Evolutionary conservation across 30 jellyfish, hydroid and myxozoan species (phyloP), one percentile per base, ranked within the genome.

Genomic region (Chironex yamaguchii): DNA sequence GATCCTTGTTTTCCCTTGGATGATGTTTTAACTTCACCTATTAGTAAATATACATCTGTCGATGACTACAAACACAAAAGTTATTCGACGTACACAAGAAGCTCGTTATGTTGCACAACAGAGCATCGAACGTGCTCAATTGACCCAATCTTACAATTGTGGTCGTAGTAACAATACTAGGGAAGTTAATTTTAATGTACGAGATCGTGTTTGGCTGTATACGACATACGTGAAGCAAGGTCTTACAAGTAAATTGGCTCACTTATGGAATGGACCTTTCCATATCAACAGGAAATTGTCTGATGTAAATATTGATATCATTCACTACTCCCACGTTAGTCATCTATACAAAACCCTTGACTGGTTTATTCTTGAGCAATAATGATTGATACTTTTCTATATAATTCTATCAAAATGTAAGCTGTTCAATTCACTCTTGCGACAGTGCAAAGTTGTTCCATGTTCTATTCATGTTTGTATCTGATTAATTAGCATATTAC

Each of bases 1-100:
- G 75, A 79, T n/a, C 90, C 90, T 3, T 36, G 90, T 20, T 27
- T 74, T 14, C 87, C 84, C 4, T 51, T 49, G 20, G 87, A 74
- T 49, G 87, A 42, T 30, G 67, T 4, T 23, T 22, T 66, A 4
- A 26, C 64, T 12, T 65, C 80, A 23, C 80, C 71, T 6, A 3
- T 3, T 3, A 20, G n/a, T n/a, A n/a, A n/a, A n/a, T n/a, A n/a
- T n/a, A n/a, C n/a, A n/a, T n/a, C n/a, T n/a, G n/a, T n/a, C n/a
- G n/a, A n/a, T n/a, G n/a, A n/a, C n/a, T n/a, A n/a, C n/a, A n/a
- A n/a, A n/a, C n/a, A n/a, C n/a, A n/a, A n/a, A n/a, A n/a, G n/a
- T n/a, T n/a, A n/a, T n/a, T n/a, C n/a, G n/a, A n/a, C n/a, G n/a
- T n/a, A n/a, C n/a, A n/a, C n/a, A n/a, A n/a, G n/a, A n/a, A n/a